These are phyloP conservation scores for Griposia aprilina DNA, from an alignment of 2,888 invertebrate genomes.

Conservation along the genomic window DNA sequence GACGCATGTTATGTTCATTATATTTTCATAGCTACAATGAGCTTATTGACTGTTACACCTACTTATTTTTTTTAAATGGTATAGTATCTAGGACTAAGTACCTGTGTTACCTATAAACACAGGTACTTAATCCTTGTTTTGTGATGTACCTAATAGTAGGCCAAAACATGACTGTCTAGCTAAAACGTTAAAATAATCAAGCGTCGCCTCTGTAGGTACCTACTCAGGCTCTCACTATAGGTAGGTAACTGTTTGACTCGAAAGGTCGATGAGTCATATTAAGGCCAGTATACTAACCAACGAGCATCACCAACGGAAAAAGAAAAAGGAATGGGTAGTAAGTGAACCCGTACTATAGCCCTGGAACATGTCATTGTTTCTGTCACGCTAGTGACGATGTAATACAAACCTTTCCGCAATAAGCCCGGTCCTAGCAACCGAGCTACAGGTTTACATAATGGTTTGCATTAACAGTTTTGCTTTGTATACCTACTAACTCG, in stretches of 20 bases:
- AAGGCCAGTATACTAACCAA: conserved; percentile 1
- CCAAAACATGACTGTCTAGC: neutral
- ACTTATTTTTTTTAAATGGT: neutral
- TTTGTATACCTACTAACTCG: neutral
- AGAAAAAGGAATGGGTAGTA: neutral
- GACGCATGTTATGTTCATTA: conserved; percentile 6
- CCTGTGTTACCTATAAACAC: too few species aligned
- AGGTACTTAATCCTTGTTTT: neutral
- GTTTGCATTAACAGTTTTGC: neutral
- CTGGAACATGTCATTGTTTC: conserved; percentile 69
- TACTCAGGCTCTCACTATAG: neutral
- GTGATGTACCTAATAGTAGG: neutral
- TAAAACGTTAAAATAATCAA: neutral
- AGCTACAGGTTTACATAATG: conserved; percentile 4
- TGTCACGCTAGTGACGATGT: conserved; percentile 66
- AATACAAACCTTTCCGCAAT: conserved; percentile 41
- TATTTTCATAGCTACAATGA: neutral
- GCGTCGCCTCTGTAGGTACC: neutral
- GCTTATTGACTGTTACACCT: neutral
- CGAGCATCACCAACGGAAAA: neutral
- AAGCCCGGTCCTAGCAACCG: neutral
- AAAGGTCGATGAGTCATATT: neutral
- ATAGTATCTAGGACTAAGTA: neutral
- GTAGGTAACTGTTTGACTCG: neutral
- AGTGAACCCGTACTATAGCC: conserved; percentile 16